Conservation (phyloP, 2,797 vertebrate genomes). For the Alectoris magna region DNA sequence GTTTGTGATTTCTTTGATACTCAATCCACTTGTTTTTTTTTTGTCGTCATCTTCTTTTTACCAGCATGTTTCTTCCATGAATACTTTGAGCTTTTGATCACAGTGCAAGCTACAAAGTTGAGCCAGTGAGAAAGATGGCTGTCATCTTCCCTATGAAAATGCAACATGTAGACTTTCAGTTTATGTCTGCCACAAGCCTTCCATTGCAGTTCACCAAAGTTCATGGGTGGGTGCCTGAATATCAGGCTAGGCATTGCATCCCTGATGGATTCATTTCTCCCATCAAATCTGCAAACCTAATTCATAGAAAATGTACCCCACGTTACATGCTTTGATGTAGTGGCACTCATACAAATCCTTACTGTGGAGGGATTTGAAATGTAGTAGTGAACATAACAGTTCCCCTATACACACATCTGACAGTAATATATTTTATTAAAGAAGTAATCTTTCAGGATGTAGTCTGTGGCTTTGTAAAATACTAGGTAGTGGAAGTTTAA, state of each 20-base stretch:
- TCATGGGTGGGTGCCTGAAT: neutral
- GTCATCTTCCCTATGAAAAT: neutral
- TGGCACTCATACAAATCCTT: neutral
- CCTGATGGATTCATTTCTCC: neutral
- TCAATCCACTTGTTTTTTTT: neutral
- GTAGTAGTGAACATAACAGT: neutral
- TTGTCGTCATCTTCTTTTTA: neutral
- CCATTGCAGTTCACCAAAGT: neutral
- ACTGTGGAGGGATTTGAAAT: slow-evolving; percentile 3
- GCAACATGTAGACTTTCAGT: neutral
- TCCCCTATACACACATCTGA: neutral
- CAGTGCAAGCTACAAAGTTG: neutral
- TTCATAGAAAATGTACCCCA: neutral
- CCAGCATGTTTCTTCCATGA: neutral
- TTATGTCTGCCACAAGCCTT: neutral
- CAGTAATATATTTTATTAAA: neutral
- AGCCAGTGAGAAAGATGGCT: neutral
- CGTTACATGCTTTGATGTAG: neutral
- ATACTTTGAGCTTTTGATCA: slow-evolving; percentile 3
- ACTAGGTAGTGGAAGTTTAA: neutral
- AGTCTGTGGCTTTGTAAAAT: neutral
- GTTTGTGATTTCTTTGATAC: neutral
- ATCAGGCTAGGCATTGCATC: neutral
- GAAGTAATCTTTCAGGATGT: neutral
- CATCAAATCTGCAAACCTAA: neutral